Evolutionary conservation across 2,888 invertebrate species (phyloP), one percentile per base, ranked within the genome.

Genomic region (Apomyelois bistriatella): DNA sequence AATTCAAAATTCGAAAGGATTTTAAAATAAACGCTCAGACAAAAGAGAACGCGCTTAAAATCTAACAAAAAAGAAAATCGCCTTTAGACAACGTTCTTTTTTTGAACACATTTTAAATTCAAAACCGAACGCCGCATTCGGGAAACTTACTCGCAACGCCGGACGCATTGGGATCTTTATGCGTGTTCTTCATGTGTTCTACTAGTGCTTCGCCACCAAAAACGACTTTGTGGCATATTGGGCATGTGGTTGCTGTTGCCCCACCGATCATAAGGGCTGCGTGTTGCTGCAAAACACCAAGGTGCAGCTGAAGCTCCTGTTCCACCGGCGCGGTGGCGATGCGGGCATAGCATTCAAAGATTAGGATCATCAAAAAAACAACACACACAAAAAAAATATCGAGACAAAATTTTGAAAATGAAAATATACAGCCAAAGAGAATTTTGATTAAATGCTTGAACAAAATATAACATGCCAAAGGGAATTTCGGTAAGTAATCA

Each of bases 211-310:
- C 97, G 62, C 96, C 96, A 66, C 97, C 97, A 74, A 97, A 94
- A 91, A 97, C 97, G 81, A 97, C 94, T 91, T 98, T 97, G 92
- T 97, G 97, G 91, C 97, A 98, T 71, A 97, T 94, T 50, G 97
- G 97, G 88, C 98, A 98, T 65, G 96, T 95, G 58, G 97, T 96
- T 66, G 97, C 96, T 76, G 96, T 96, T 63, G 97, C 97, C 71
- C 97, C 97, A 74, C 97, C 97, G 79, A 94, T 94, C 92, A 96
- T 95, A 79, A 97, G 93, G 76, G 97, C 97, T 70, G 96, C 96
- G 92, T 97, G 97, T 94, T 97, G 97, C 95, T 97, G 96, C 93
- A 96, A 94, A 93, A 96, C 96, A 94, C 96, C 96, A 93, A 95
- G 94, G 94, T 96, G 96, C 92, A 95, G 93, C 94, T 96, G 96